Evolutionary conservation across 2,113 vertebrate species (phyloP).

Genomic region (Campylomormyrus numenius): DNA sequence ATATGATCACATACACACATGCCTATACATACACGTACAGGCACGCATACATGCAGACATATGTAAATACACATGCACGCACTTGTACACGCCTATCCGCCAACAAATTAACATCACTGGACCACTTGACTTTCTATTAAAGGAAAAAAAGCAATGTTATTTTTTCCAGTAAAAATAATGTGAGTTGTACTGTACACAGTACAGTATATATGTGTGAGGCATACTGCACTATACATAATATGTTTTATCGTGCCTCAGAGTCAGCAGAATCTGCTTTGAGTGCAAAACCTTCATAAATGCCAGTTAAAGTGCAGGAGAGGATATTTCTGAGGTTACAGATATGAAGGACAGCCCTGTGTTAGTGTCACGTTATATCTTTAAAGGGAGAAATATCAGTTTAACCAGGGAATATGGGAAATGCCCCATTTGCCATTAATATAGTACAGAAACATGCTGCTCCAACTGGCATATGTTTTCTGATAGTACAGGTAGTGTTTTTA

Average conservation of each 20-base stretch:
- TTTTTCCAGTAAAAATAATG: background rate
- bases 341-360: constrained; percentile 22
- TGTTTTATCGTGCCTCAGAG: background rate
- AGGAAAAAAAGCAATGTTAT: background rate
- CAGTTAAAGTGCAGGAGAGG: constrained; percentile 18
- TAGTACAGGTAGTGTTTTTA: constrained; percentile 33
- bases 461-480: constrained; percentile 26
- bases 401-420: constrained; percentile 23
- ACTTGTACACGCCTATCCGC: background rate
- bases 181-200: background rate
- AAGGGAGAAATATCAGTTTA: constrained; percentile 24
- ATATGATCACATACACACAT: background rate
- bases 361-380: background rate
- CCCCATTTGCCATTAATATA: constrained; percentile 28
- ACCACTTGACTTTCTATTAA: background rate
- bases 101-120: background rate
- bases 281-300: background rate
- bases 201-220: background rate
- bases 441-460: constrained; percentile 31
- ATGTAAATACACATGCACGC: background rate
- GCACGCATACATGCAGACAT: background rate
- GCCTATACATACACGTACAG: background rate
- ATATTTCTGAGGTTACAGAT: constrained; percentile 8
- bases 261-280: background rate
- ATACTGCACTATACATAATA: background rate